Evolutionary conservation across 2,113 vertebrate species (phyloP).

Genomic region (Hemibagrus wyckioides): DNA sequence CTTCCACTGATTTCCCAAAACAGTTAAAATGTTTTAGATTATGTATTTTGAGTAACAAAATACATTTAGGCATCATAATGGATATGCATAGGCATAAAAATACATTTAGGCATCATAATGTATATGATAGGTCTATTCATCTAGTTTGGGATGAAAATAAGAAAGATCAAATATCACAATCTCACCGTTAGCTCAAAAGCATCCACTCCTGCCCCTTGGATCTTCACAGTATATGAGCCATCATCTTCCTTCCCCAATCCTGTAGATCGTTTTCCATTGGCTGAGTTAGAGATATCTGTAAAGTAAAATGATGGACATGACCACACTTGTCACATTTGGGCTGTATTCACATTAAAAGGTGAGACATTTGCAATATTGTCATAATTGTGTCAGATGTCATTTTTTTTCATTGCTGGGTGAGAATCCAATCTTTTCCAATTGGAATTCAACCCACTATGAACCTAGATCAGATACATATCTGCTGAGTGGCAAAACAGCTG

Average conservation of each 20-base stretch:
- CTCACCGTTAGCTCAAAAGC: conserved; percentile 76
- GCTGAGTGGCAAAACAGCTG: background rate
- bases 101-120: too few species aligned
- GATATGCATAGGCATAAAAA: background rate
- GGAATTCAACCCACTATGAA: background rate
- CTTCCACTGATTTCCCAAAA: background rate
- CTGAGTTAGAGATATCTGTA: conserved; percentile 52
- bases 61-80: background rate
- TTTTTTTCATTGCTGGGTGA: background rate
- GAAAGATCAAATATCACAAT: background rate
- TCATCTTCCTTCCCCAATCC: conserved; percentile 59
- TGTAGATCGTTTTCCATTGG: conserved; percentile 46
- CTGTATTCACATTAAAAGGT: background rate
- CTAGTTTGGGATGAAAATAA: background rate
- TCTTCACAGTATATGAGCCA: conserved; percentile 69
- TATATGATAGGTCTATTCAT: background rate
- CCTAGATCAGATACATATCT: background rate
- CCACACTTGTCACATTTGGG: conserved; percentile 12
- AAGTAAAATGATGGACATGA: conserved; percentile 17
- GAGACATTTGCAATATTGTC: background rate
- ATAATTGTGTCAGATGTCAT: background rate
- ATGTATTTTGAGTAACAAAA: background rate
- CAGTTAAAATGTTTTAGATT: background rate
- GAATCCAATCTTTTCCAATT: background rate
- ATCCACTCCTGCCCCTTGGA: conserved; percentile 76